Percentiles rank a stretch among this genome's conserved stretches.
Evolutionary conservation across 2,888 invertebrate species (phyloP).

Genomic region (Panopea generosa): DNA sequence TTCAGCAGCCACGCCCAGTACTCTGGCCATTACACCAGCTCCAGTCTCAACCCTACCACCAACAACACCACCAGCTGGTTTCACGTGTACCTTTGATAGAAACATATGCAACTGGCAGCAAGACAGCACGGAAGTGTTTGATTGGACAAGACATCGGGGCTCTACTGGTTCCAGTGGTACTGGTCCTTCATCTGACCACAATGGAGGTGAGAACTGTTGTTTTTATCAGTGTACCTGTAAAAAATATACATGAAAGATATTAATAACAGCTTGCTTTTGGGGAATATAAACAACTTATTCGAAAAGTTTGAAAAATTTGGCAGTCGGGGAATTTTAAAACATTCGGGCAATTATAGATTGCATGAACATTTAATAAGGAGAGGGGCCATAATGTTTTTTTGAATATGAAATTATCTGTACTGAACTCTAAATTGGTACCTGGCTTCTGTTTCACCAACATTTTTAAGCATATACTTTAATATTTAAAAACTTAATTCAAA

Average conservation of each 20-base stretch:
- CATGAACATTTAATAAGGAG: too few species aligned
- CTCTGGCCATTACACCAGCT: slow-evolving; percentile 39
- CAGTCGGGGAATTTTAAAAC: too few species aligned
- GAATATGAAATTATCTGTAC: too few species aligned
- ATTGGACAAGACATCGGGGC: slow-evolving; percentile 76
- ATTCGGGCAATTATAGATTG: too few species aligned
- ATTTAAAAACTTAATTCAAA: too few species aligned
- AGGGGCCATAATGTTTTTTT: too few species aligned
- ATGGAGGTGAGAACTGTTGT: slow-evolving; percentile 44
- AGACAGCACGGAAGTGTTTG: slow-evolving; percentile 73
- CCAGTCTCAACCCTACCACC: slow-evolving; percentile 47
- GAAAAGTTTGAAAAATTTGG: too few species aligned
- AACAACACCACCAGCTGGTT: slow-evolving; percentile 63
- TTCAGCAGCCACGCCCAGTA: slow-evolving; percentile 44
- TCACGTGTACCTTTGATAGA: slow-evolving; percentile 78
- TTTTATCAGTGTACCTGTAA: not conserved
- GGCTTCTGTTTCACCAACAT: too few species aligned
- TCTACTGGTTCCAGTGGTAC: slow-evolving; percentile 63
- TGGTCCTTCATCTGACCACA: slow-evolving; percentile 75
- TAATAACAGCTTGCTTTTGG: too few species aligned
- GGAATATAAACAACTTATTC: too few species aligned
- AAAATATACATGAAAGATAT: not conserved
- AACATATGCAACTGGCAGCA: slow-evolving; percentile 77
- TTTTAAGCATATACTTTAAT: too few species aligned
- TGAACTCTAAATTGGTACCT: too few species aligned